Evolutionary conservation across 2,113 vertebrate genomes (phyloP).

Genomic region (Cisticola juncidis): DNA sequence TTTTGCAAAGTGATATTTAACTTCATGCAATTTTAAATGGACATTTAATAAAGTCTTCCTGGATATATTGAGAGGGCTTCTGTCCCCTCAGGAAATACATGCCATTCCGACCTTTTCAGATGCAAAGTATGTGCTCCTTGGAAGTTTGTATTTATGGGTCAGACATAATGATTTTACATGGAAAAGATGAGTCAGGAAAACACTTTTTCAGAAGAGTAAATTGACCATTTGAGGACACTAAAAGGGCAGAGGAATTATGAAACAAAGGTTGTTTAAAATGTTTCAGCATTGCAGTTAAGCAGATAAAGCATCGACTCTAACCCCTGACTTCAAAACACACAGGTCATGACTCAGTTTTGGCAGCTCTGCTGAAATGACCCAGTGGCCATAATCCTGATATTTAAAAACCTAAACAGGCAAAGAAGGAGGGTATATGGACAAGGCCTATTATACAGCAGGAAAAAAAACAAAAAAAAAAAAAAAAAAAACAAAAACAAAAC

Average conservation of each 20-base stretch:
- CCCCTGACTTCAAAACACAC: neutral
- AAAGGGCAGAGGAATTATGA: neutral
- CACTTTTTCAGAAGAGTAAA: neutral
- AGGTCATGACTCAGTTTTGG: neutral
- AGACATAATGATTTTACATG: neutral
- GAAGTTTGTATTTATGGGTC: slow-evolving; percentile 18
- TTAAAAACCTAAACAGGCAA: neutral
- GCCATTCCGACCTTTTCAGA: neutral
- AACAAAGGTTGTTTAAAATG: neutral
- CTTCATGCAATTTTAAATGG: neutral
- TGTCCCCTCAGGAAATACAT: neutral
- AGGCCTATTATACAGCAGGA: neutral
- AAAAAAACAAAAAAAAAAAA: neutral
- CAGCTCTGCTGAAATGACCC: neutral
- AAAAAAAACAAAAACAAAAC: neutral
- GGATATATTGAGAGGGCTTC: neutral
- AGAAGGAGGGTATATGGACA: neutral
- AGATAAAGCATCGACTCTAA: neutral
- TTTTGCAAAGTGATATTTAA: neutral
- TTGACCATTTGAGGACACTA: neutral
- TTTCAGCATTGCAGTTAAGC: neutral
- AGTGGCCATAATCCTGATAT: neutral
- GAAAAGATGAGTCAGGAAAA: slow-evolving; percentile 14
- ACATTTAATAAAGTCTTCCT: neutral
- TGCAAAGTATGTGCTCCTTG: neutral